Evolutionary conservation across 2,797 vertebrate genomes (phyloP), one percentile per base, ranked within the genome.

Genomic region (Sebastes diploproa): DNA sequence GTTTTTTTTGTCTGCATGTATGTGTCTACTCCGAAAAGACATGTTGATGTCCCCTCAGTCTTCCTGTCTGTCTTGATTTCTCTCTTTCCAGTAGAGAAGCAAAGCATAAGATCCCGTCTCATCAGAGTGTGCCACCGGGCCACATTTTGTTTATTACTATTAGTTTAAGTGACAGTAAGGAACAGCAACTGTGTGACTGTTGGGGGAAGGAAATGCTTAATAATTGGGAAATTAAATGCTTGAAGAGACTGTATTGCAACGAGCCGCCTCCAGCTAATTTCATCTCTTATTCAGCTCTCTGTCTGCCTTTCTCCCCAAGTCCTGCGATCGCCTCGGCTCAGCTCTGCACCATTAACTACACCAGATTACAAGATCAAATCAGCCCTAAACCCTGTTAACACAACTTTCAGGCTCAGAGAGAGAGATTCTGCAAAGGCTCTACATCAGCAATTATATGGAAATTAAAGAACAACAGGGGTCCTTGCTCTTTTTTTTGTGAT

Each of bases 191-290:
- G 18, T 3, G 77, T 34, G 84, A 54, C 81, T 78, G 69, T 78
- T 58, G 60, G 69, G 36, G 30, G 2, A 71, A 64, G 64, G 65
- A 79, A 84, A 82, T 73, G 61, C 72, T 82, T 87, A 84, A 93
- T 93, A 87, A 91, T 89, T 88, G 74, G 65, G 66, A 83, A 90
- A 92, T 93, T 55, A 94, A 91, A 91, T 88, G 86, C 84, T 90
- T 78, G 60, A 85, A 88, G 86, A 87, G 82, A 77, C 70, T 55
- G 81, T 72, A 60, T 84, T 85, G 58, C 50, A 69, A 78, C 64
- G 58, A 71, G 73, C 22, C 0, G 72, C 89, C 86, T 81, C 67
- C 22, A 84, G 88, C 86, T 90, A 84, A 91, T 90, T 88, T 89
- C 66, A 81, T 86, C 32, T 86, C 72, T 77, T 70, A 50, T 70